phyloP scores from a whole-genome alignment of 2,888 invertebrate species.

The Amiota communis region DNA sequence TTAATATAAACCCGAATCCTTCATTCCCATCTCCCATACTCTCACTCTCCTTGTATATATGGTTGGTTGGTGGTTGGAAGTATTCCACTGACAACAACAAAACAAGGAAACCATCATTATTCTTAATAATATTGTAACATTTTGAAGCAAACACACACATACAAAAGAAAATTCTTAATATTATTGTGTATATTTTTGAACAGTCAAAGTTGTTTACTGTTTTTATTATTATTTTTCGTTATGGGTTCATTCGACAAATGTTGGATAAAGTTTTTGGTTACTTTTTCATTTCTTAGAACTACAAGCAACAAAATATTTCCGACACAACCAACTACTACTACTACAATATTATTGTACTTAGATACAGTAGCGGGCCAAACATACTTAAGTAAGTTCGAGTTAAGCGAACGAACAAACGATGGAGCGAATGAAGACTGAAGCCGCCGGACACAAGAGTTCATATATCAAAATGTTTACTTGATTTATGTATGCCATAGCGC shows the following conservation, averaged over 20 bases:
- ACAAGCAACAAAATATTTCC: background rate
- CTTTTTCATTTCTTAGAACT: background rate
- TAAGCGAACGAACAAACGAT: too few relatives aligned
- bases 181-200: background rate
- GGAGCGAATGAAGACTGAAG: background rate
- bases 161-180: too few relatives aligned
- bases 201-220: background rate
- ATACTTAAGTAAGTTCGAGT: too few relatives aligned
- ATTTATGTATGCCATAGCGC: background rate
- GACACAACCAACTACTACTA: background rate
- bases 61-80: too few relatives aligned
- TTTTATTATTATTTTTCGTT: background rate
- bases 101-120: background rate
- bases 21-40: background rate
- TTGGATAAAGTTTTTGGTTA: slow-evolving; percentile 1
- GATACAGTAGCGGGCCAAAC: background rate
- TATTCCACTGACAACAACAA: background rate
- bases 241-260: background rate
- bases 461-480: slow-evolving; percentile 7
- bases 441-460: background rate
- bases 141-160: background rate
- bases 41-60: too few relatives aligned
- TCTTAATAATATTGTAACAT: background rate
- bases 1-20: background rate
- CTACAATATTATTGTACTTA: background rate